Conservation (phyloP, 2,797 vertebrate species). For the Sebastes variabilis region DNA sequence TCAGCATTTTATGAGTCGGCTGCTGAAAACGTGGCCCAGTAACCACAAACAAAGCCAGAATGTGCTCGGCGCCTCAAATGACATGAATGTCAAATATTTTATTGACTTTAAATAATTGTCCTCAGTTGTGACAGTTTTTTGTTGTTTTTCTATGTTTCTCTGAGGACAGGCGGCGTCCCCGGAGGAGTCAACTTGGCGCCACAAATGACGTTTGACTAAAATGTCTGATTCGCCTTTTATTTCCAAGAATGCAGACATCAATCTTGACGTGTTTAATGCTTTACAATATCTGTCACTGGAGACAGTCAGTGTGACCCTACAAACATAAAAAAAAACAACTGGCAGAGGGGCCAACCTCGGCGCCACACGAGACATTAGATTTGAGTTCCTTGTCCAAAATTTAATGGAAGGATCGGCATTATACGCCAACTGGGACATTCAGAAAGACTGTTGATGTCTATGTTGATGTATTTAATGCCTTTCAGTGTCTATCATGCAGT, state of each 20-base stretch:
- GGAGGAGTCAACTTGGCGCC: slow-evolving; percentile 7
- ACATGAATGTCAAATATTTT: background rate
- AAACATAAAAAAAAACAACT: slow-evolving; percentile 27
- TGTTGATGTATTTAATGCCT: slow-evolving; percentile 63
- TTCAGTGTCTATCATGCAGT: slow-evolving; percentile 55
- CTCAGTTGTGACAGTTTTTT: background rate
- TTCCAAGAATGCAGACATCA: slow-evolving; percentile 34
- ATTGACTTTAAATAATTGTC: background rate
- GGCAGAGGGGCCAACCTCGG: slow-evolving; percentile 26
- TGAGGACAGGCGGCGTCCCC: background rate
- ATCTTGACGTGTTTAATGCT: slow-evolving; percentile 14
- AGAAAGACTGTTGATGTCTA: slow-evolving; percentile 49
- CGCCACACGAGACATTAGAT: slow-evolving; percentile 46
- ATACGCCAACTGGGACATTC: slow-evolving; percentile 23
- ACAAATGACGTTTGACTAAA: slow-evolving; percentile 13
- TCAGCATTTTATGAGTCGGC: background rate
- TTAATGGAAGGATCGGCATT: slow-evolving; percentile 46
- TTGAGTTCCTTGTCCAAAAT: slow-evolving; percentile 38
- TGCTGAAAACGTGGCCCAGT: background rate
- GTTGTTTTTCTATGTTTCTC: slow-evolving; percentile 1
- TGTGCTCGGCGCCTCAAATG: background rate
- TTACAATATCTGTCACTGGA: slow-evolving; percentile 42
- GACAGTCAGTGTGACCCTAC: slow-evolving; percentile 6
- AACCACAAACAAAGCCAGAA: background rate
- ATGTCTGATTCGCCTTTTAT: slow-evolving; percentile 37